phyloP scores from a whole-genome alignment of 2,113 vertebrate species.

The Axis porcinus region DNA sequence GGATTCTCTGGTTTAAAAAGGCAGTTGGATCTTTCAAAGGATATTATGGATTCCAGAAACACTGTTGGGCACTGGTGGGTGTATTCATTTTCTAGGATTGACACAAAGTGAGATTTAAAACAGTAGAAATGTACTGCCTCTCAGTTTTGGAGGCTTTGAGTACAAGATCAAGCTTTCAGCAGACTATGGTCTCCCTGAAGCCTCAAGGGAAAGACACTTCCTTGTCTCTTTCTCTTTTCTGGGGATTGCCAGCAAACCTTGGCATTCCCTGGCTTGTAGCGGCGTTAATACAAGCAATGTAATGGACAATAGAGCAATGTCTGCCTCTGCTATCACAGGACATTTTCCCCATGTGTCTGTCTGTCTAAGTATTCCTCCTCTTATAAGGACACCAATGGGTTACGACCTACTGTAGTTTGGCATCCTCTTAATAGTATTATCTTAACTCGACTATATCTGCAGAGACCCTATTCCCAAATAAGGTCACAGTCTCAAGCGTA shows the following conservation, averaged over 20 bases:
- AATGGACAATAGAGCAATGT: neutral
- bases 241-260: neutral
- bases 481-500: neutral
- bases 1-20: neutral
- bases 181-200: neutral
- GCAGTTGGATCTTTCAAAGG: neutral
- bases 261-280: neutral
- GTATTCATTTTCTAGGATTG: neutral
- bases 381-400: neutral
- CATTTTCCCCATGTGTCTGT: neutral
- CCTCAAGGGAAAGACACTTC: neutral
- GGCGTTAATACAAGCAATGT: neutral
- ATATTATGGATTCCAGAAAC: neutral
- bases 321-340: neutral
- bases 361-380: neutral
- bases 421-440: neutral
- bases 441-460: neutral
- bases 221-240: neutral
- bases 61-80: accelerated
- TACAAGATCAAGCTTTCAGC: neutral
- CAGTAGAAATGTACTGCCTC: neutral
- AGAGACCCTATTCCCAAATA: neutral
- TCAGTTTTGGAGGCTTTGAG: neutral
- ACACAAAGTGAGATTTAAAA: neutral
- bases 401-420: accelerated